A percentile compares a stretch with the other conserved stretches of the same genome.
Conservation (phyloP, 2,888 invertebrate genomes). For the Physocephala rufipes region DNA sequence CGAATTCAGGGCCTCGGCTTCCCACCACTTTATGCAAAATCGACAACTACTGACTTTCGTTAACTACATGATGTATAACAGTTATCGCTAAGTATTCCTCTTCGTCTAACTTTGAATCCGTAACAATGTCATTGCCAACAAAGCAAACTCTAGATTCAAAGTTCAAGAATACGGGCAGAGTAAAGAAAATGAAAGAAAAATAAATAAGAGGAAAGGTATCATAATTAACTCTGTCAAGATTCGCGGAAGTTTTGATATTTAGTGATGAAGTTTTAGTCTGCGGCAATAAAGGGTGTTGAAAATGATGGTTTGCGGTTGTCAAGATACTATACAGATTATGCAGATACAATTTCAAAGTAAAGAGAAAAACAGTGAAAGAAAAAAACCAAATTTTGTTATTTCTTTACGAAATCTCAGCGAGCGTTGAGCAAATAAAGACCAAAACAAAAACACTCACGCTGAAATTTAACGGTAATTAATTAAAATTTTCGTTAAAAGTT, state of each 20-base stretch:
- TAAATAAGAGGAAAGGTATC: no score
- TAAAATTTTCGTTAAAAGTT: no score
- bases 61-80: constrained; percentile 8
- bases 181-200: no score
- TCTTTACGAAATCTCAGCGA: no score
- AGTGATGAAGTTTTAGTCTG: not conserved
- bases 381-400: not conserved
- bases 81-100: not conserved
- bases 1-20: not conserved
- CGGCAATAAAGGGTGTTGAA: not conserved
- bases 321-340: no score
- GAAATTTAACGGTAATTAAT: no score
- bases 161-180: constrained; percentile 39
- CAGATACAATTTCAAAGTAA: no score
- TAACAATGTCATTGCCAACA: constrained; percentile 36
- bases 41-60: constrained; percentile 32
- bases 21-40: not conserved
- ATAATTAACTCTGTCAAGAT: constrained; percentile 35
- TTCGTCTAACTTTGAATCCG: not conserved
- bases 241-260: constrained; percentile 23
- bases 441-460: no score
- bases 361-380: not conserved
- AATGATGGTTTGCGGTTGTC: not conserved
- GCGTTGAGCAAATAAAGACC: no score
- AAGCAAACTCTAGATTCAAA: constrained; percentile 30